Percentiles rank a stretch among this genome's conserved stretches.
These are phyloP conservation scores for Agonopterix alstromeriana DNA, from an alignment of 2,888 invertebrate species.

Conservation along the genomic window DNA sequence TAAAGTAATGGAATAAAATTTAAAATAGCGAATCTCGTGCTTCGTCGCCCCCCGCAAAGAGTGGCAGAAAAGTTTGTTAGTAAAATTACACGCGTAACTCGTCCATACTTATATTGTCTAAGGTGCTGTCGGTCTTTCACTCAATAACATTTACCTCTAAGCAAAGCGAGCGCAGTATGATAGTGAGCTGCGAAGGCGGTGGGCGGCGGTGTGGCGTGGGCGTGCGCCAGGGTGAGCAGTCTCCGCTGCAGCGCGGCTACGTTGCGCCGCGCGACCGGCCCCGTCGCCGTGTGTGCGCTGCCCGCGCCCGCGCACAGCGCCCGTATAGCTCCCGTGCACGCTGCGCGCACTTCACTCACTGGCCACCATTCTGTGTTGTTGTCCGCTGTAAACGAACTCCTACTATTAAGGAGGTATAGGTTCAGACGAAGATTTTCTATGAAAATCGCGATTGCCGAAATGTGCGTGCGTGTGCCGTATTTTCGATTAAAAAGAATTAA, in stretches of 20 bases:
- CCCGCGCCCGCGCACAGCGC: constrained; percentile 48
- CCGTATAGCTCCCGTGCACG: constrained; percentile 48
- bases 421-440: too few relatives aligned
- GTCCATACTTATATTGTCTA: too few relatives aligned
- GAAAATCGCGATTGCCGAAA: too few relatives aligned
- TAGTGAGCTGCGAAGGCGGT: constrained; percentile 52
- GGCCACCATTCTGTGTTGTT: constrained; percentile 59
- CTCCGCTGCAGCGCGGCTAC: constrained; percentile 59
- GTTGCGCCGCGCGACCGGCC: constrained; percentile 47
- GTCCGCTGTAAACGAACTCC: constrained; percentile 23
- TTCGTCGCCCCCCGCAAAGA: too few relatives aligned
- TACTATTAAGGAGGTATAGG: too few relatives aligned
- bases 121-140: too few relatives aligned
- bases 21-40: too few relatives aligned
- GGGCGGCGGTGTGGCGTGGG: constrained; percentile 48
- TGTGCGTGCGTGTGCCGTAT: too few relatives aligned
- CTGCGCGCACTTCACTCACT: constrained; percentile 58
- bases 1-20: too few relatives aligned
- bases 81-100: too few relatives aligned
- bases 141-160: constrained; percentile 39
- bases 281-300: constrained; percentile 16
- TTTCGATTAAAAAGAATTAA: too few relatives aligned
- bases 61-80: too few relatives aligned
- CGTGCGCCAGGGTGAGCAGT: constrained; percentile 53
- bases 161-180: constrained; percentile 56